Evolutionary conservation across 2,113 vertebrate genomes (phyloP).

Genomic region (Mohoua ochrocephala): DNA sequence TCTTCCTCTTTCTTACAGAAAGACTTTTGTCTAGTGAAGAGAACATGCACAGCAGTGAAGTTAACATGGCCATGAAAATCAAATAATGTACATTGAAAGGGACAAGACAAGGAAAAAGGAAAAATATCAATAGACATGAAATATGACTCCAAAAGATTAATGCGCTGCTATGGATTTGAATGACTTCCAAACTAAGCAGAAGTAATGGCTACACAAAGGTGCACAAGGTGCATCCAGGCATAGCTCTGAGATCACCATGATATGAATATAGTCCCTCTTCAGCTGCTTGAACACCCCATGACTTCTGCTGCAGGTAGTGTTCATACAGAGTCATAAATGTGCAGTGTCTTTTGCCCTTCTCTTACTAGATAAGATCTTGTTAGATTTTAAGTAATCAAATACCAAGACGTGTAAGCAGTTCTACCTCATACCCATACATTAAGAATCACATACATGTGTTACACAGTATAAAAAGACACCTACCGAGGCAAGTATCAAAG

Average conservation of each 20-base stretch:
- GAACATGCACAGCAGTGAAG: background rate
- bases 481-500: background rate
- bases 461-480: background rate
- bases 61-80: background rate
- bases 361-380: background rate
- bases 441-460: background rate
- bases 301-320: background rate
- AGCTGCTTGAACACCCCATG: fast-evolving
- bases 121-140: background rate
- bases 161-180: background rate
- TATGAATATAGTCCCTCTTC: fast-evolving
- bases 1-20: background rate
- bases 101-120: background rate
- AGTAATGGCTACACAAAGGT: background rate
- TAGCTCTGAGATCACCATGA: background rate
- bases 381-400: background rate
- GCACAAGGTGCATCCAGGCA: background rate
- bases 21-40: background rate
- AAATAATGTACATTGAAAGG: background rate
- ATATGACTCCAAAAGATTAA: background rate
- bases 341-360: background rate
- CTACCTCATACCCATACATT: fast-evolving
- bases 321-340: background rate
- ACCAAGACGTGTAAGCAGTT: background rate
- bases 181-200: background rate